Conservation (phyloP, 2,113 vertebrate genomes). For the Spermophilus dauricus region DNA sequence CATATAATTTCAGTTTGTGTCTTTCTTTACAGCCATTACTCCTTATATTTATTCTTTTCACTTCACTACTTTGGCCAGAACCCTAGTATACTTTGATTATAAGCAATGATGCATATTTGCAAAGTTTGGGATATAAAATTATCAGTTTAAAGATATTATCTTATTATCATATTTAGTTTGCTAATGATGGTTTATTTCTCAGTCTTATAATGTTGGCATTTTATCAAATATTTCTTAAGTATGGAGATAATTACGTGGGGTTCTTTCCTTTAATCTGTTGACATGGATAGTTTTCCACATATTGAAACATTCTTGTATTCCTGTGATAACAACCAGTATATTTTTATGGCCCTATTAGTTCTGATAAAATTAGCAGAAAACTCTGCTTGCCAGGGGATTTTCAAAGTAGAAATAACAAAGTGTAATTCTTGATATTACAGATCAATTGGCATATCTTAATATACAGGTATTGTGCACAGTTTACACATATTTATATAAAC, state of each 20-base stretch:
- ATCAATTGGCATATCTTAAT: constrained; percentile 7
- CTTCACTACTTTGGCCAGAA: background rate
- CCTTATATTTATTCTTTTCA: background rate
- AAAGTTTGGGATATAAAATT: background rate
- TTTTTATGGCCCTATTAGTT: constrained; percentile 22
- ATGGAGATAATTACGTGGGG: background rate
- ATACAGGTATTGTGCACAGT: background rate
- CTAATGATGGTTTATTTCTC: background rate
- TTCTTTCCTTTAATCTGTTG: constrained; percentile 11
- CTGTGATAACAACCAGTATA: background rate
- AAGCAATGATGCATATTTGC: constrained; percentile 27
- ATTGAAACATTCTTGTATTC: constrained; percentile 14
- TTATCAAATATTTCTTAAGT: constrained; percentile 7
- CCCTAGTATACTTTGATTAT: constrained; percentile 14
- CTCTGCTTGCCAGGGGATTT: background rate
- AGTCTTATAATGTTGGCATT: background rate
- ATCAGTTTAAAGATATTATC: constrained; percentile 13
- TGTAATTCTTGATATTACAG: background rate
- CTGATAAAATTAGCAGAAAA: constrained; percentile 13
- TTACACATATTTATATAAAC: background rate
- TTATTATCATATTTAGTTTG: background rate
- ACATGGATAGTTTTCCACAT: constrained; percentile 10
- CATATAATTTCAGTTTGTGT: constrained; percentile 15
- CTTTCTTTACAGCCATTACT: background rate
- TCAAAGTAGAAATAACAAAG: constrained; percentile 51